Evolutionary conservation across 2,113 vertebrate genomes (phyloP).

Genomic region (Cryptotis parvus): DNA sequence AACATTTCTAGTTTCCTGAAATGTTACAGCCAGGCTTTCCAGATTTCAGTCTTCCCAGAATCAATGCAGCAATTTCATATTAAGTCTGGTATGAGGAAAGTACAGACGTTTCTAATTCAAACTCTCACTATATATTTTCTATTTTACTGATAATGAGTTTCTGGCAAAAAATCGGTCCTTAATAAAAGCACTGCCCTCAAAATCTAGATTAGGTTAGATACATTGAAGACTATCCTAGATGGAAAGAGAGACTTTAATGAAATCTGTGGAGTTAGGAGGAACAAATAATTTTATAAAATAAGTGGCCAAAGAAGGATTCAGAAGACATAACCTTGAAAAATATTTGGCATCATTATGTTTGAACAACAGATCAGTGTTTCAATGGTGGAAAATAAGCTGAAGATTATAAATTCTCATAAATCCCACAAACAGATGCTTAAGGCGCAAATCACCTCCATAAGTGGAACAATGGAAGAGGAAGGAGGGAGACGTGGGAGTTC

Average conservation of each 20-base stretch:
- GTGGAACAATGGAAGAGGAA: conserved; percentile 55
- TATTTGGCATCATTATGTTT: neutral
- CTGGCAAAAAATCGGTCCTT: conserved; percentile 41
- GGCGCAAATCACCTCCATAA: neutral
- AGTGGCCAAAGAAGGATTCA: conserved; percentile 35
- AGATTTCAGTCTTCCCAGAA: conserved; percentile 50
- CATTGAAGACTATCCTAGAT: conserved; percentile 1
- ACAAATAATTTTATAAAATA: conserved; percentile 35
- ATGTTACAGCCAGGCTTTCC: conserved; percentile 2
- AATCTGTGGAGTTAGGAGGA: neutral
- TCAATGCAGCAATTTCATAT: neutral
- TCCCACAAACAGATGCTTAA: conserved; percentile 12
- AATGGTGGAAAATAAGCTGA: conserved; percentile 44
- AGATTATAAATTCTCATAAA: conserved; percentile 48
- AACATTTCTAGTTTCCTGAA: conserved; percentile 57
- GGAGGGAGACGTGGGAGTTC: neutral
- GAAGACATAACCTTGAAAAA: conserved; percentile 36
- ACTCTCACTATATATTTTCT: conserved; percentile 59
- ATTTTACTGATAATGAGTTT: conserved; percentile 39
- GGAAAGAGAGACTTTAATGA: conserved; percentile 16
- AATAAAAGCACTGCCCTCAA: conserved; percentile 29
- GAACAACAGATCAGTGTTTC: conserved; percentile 20
- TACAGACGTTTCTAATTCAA: conserved; percentile 11
- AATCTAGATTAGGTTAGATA: conserved; percentile 40
- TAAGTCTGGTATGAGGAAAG: conserved; percentile 34